phyloP scores from a whole-genome alignment of 2,113 vertebrate genomes.

The Phyllostomus hastatus region DNA sequence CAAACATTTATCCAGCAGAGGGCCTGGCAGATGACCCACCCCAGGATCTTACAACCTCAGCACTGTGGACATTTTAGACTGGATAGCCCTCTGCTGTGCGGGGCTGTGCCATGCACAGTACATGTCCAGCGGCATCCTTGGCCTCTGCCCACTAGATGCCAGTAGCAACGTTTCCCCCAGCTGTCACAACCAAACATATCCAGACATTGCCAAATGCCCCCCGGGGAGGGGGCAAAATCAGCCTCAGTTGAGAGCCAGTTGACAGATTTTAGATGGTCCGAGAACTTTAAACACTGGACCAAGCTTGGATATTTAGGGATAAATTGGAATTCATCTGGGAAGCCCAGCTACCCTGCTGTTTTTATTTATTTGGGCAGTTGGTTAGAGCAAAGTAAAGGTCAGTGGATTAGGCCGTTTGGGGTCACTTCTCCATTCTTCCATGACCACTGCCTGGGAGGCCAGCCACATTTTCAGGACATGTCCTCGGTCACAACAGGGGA shows the following conservation, averaged over 20 bases:
- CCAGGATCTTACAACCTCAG: background rate
- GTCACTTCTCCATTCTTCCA: conserved; percentile 67
- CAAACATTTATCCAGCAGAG: background rate
- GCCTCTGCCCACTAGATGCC: background rate
- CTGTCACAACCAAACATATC: background rate
- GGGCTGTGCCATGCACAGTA: background rate
- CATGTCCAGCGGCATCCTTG: background rate
- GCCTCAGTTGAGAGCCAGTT: background rate
- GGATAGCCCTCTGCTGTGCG: background rate
- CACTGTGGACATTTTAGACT: background rate
- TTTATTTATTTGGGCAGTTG: conserved; percentile 70
- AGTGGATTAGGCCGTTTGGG: conserved; percentile 49
- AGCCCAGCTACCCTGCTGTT: conserved; percentile 38
- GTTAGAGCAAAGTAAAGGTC: conserved; percentile 69
- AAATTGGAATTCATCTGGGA: conserved; percentile 67
- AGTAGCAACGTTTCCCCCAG: background rate
- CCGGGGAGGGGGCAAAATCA: background rate
- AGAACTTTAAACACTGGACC: conserved; percentile 37
- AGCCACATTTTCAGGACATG: conserved; percentile 60
- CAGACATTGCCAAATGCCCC: background rate
- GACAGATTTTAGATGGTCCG: conserved; percentile 28
- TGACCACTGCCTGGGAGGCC: conserved; percentile 65
- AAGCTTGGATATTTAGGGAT: conserved; percentile 38
- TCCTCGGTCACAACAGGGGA: conserved; percentile 59
- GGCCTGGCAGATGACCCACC: background rate